phyloP scores from a whole-genome alignment of 2,888 invertebrate genomes.

The Myathropa florea region DNA sequence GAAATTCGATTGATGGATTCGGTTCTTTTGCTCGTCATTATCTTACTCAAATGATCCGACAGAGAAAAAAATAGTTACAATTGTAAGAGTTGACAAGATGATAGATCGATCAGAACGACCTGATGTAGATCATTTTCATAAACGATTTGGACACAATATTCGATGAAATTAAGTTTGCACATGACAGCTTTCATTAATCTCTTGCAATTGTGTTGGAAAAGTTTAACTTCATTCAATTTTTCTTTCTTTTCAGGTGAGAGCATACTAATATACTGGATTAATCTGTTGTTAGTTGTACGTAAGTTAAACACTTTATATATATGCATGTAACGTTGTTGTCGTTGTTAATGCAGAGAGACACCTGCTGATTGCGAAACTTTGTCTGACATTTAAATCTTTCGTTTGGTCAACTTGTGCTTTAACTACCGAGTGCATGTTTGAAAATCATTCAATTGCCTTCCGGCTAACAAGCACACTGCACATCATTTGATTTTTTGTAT shows the following conservation, averaged over 20 bases:
- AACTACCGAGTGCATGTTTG: background rate
- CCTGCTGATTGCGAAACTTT: background rate
- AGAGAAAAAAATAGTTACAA: background rate
- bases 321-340: background rate
- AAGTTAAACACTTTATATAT: slow-evolving; percentile 1
- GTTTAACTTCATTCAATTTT: background rate
- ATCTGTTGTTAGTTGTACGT: background rate
- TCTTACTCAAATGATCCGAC: background rate
- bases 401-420: background rate
- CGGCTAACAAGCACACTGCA: slow-evolving; percentile 1
- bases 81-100: background rate
- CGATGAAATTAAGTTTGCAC: background rate
- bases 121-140: background rate
- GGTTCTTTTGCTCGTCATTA: background rate
- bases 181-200: slow-evolving; percentile 9
- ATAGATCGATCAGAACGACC: background rate
- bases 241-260: background rate
- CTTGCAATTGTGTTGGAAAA: background rate
- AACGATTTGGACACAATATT: background rate
- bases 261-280: slow-evolving; percentile 7
- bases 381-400: slow-evolving; percentile 8
- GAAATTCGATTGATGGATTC: background rate
- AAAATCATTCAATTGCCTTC: slow-evolving; percentile 15
- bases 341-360: background rate
- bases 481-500: background rate